Conservation (phyloP, 2,888 invertebrate genomes). For the Tinea semifulvella region DNA sequence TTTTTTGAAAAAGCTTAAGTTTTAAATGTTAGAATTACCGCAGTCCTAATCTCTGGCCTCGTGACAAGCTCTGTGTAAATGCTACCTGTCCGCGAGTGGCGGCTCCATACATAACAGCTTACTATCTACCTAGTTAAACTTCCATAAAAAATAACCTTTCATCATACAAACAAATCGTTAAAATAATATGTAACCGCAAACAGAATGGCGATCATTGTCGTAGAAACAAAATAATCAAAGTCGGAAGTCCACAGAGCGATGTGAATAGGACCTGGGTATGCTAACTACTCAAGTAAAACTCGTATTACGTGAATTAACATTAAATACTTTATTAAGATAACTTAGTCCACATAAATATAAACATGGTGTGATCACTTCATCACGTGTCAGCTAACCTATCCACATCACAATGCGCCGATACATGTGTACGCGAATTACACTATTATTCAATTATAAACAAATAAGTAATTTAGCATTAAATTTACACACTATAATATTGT, state of each 20-base stretch:
- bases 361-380: constrained; percentile 62
- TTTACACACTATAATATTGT: constrained; percentile 60
- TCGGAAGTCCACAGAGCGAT: constrained; percentile 42
- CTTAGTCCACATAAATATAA: constrained; percentile 66
- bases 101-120: constrained; percentile 61
- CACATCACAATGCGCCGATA: constrained; percentile 62
- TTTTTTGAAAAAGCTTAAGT: no score
- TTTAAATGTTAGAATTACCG: no score
- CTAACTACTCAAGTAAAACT: constrained; percentile 50
- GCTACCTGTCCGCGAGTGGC: constrained; percentile 31
- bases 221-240: background rate
- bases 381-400: constrained; percentile 63
- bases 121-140: constrained; percentile 64
- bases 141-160: constrained; percentile 62
- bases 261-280: constrained; percentile 37
- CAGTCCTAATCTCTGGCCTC: constrained; percentile 60
- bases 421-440: constrained; percentile 39
- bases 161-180: constrained; percentile 54
- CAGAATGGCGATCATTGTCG: constrained; percentile 21
- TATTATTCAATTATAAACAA: constrained; percentile 48
- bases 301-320: constrained; percentile 58
- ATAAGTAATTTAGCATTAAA: constrained; percentile 51
- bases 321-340: constrained; percentile 68
- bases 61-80: constrained; percentile 56
- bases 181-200: constrained; percentile 44